Evolutionary conservation across 2,797 vertebrate genomes (phyloP).

Genomic region (Melanotaenia pygmaea): DNA sequence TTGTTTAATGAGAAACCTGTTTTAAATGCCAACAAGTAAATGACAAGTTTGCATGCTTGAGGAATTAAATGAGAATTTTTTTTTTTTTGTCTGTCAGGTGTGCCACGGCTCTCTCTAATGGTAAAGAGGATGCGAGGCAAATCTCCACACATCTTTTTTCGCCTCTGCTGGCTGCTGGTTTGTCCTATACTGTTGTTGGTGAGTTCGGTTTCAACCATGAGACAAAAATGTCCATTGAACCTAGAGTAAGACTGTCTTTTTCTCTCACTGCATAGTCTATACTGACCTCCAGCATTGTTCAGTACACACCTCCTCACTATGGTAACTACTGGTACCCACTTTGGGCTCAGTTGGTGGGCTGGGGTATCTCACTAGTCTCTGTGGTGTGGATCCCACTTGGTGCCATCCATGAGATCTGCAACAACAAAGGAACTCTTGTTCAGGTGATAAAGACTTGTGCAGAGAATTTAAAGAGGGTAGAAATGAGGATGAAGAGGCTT

Average conservation of each 20-base stretch:
- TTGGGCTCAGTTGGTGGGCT: conserved; percentile 82
- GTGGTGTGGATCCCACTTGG: conserved; percentile 83
- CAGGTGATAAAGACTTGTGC: conserved; percentile 60
- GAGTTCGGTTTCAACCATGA: conserved; percentile 48
- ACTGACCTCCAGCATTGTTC: conserved; percentile 75
- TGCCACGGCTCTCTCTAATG: conserved; percentile 72
- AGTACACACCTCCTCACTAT: conserved; percentile 79
- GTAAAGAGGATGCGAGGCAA: conserved; percentile 77
- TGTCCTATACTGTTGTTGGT: conserved; percentile 81
- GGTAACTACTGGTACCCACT: conserved; percentile 78
- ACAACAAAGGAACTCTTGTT: conserved; percentile 73
- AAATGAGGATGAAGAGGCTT: too few species aligned
- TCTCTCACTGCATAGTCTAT: conserved; percentile 65
- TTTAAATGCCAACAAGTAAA: not conserved
- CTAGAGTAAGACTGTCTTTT: not conserved
- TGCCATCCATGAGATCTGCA: conserved; percentile 79
- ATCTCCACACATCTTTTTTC: conserved; percentile 76
- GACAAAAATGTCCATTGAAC: not conserved
- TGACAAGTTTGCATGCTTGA: not conserved
- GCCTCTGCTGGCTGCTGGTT: conserved; percentile 78
- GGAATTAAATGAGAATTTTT: not conserved
- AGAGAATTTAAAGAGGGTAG: not conserved
- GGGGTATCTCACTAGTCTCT: conserved; percentile 78
- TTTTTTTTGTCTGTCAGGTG: conserved; percentile 63
- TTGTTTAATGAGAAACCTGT: too few species aligned